Percentiles rank a stretch among this genome's conserved stretches.
Evolutionary conservation across 2,113 vertebrate genomes (phyloP).

Genomic region (Tonatia bakeri): DNA sequence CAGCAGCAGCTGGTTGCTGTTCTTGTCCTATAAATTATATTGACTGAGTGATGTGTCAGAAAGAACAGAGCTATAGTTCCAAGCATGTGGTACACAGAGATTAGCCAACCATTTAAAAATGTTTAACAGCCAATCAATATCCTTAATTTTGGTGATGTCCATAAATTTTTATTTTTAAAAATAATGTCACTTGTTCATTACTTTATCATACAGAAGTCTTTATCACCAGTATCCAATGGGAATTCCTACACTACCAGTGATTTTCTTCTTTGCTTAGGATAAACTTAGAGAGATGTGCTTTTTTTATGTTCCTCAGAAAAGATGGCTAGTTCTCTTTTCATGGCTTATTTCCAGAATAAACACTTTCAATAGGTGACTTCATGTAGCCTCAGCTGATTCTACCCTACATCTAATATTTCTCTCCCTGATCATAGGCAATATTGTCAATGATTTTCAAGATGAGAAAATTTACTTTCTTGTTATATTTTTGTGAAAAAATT

Average conservation of each 20-base stretch:
- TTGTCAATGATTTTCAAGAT: background rate
- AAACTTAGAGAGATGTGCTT: background rate
- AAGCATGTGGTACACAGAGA: slow-evolving; percentile 9
- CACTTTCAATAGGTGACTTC: background rate
- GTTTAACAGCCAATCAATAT: slow-evolving; percentile 60
- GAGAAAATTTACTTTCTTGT: background rate
- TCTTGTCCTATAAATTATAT: slow-evolving; percentile 42
- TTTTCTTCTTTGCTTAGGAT: background rate
- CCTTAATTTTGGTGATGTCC: background rate
- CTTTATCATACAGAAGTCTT: background rate
- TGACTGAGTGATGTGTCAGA: slow-evolving; percentile 51
- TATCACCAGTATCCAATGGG: background rate
- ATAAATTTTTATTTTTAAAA: slow-evolving; percentile 18
- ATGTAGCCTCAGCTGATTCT: background rate
- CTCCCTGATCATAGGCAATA: background rate
- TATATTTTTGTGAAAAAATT: background rate
- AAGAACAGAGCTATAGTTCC: background rate
- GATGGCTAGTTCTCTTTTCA: background rate
- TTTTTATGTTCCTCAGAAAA: background rate
- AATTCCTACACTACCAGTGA: background rate
- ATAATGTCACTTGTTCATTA: background rate
- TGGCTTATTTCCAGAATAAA: background rate
- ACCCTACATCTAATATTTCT: background rate
- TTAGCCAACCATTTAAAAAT: slow-evolving; percentile 58
- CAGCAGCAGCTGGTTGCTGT: background rate